Conservation (phyloP, 2,113 vertebrate genomes). For the Callaeas wilsoni region DNA sequence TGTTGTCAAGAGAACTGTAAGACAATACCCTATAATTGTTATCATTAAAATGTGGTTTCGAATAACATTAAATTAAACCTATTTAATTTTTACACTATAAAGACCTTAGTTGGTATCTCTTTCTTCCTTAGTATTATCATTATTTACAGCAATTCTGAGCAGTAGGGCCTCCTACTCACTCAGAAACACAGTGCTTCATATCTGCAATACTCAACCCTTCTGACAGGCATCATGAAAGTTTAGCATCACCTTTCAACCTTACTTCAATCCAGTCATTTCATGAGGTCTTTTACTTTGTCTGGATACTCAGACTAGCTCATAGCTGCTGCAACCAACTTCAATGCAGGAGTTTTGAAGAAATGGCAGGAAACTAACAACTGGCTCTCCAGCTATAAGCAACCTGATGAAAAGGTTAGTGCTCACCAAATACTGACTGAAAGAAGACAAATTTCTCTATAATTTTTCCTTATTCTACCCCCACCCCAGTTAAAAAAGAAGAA, state of each 20-base stretch:
- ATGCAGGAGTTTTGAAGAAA: not conserved
- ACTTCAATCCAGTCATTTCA: not conserved
- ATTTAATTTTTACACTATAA: not conserved
- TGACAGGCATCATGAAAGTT: not conserved
- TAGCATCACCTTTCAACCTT: not conserved
- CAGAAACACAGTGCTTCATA: not conserved
- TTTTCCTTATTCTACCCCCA: not conserved
- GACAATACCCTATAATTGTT: not conserved
- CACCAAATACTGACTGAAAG: not conserved
- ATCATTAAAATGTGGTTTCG: not conserved
- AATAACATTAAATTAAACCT: not conserved
- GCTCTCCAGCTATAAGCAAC: not conserved
- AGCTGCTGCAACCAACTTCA: not conserved
- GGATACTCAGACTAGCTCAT: rapidly evolving
- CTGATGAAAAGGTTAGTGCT: not conserved
- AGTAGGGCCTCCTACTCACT: not conserved
- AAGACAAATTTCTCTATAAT: not conserved
- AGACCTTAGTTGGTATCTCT: not conserved
- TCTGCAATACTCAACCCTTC: not conserved
- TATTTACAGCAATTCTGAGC: not conserved
- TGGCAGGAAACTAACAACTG: not conserved
- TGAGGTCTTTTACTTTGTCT: not conserved
- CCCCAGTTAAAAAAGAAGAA: not conserved
- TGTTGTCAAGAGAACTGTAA: not conserved
- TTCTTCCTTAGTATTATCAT: not conserved